A percentile compares a stretch with the other conserved stretches of the same genome.
Evolutionary conservation across 2,113 vertebrate genomes (phyloP).

Genomic region (Corythornis madagascariensis): DNA sequence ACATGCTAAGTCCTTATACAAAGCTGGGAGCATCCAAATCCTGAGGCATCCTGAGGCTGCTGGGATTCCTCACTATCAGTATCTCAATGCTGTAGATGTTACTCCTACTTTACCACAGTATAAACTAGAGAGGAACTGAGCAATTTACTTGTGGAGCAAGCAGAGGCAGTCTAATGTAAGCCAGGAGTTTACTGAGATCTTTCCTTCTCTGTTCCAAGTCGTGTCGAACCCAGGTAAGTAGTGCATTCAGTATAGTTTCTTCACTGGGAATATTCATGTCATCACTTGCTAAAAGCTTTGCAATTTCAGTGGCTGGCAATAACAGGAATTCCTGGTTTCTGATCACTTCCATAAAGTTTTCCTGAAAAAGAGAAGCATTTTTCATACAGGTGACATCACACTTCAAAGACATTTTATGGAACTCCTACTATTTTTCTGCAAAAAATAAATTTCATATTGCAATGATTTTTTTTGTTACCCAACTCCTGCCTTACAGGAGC

Average conservation of each 20-base stretch:
- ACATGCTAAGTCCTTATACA: neutral
- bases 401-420: neutral
- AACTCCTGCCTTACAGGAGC: neutral
- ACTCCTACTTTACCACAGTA: neutral
- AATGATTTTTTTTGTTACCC: neutral
- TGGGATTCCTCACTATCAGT: neutral
- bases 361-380: constrained; percentile 76
- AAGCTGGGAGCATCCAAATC: neutral
- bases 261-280: constrained; percentile 97
- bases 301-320: constrained; percentile 90
- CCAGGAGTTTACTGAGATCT: constrained; percentile 87
- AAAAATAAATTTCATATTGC: neutral
- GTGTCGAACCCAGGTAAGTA: constrained; percentile 92
- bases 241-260: constrained; percentile 91
- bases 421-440: neutral
- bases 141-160: constrained; percentile 90
- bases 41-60: neutral
- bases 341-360: constrained; percentile 96
- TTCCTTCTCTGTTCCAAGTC: constrained; percentile 82
- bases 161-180: constrained; percentile 92
- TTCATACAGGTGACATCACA: neutral
- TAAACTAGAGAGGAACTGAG: neutral
- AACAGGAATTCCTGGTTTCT: constrained; percentile 95
- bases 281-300: constrained; percentile 92
- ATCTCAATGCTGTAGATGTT: neutral